Conservation (phyloP, 2,797 vertebrate genomes). For the Smutsia temminckii region DNA sequence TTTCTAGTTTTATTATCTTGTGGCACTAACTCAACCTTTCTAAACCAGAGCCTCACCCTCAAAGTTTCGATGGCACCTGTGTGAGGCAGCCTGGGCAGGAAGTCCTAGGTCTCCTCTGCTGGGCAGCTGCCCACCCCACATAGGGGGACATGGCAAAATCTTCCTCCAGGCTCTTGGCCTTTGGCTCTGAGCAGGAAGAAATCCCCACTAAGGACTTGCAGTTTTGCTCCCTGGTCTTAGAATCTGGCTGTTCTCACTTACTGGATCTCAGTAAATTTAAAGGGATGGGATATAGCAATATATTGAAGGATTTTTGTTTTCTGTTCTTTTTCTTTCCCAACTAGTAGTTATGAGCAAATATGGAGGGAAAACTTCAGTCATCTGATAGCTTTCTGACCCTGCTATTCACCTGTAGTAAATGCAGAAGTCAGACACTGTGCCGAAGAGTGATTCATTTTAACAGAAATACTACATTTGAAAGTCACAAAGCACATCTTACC, state of each 20-base stretch:
- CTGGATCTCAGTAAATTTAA: background rate
- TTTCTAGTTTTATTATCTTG: background rate
- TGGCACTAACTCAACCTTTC: background rate
- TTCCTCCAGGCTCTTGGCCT: background rate
- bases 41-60: background rate
- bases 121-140: too few relatives aligned
- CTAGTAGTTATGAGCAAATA: constrained; percentile 13
- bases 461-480: constrained; percentile 30
- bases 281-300: background rate
- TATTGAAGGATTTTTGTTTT: background rate
- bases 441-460: constrained; percentile 2
- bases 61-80: background rate
- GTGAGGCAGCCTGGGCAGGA: background rate
- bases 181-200: background rate
- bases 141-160: background rate
- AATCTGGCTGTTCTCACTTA: constrained; percentile 25
- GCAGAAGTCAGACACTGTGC: background rate
- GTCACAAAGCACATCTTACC: background rate
- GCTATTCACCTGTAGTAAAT: background rate
- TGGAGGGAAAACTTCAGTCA: background rate
- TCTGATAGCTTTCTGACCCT: background rate
- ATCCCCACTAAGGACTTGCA: background rate
- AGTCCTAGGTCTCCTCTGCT: background rate
- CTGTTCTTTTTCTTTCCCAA: background rate
- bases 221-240: background rate